Base-by-base conservation (phyloP, 1,140 invertebrate species). In the Drosophila punjabiensis region DNA sequence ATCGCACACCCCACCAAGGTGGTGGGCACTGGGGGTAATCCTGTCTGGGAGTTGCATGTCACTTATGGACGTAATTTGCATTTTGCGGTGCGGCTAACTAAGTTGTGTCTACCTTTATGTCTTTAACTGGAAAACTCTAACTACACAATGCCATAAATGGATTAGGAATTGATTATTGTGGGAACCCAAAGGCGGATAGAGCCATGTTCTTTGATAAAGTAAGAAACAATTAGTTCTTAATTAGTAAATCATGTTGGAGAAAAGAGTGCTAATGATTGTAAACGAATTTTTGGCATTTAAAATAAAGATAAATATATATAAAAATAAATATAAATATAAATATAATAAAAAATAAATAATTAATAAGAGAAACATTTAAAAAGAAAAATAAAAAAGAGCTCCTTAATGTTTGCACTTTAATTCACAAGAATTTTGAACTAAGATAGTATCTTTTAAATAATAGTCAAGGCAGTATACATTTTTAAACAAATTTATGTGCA, bases 51-150 rank as follows among this genome's bases (percentile, higher is more conserved):
- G 68, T 74, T 52, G 20, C 56, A 47, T 71, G 68, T 71, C 47
- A 73, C 68, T 53, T 39, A 30, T 74, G 47, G 55, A 61, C 37
- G 55, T 16, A 74, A 74, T 74, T 74, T 74, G 70, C 70, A 74
- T 74, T 74, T 74, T 52, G 33, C 30, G 56, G 20, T 30, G 70
- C 45, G 37, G 30, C 68, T 33, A 61, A 52, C 68, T 43, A 52
- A 39, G 35, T 60, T 18, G 56, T 33, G 56, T 60, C 30, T 45
- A 35, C 33, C 67, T 60, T 13, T 18, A 35, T 24, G 48, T 71
- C 68, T 68, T 68, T 43, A 37, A 28, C 55, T 35, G 55, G 37
- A 30, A 18, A 20, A 32, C 48, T 5, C 30, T 14, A 43, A 50
- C 63, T 28, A 20, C 47, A 68, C 32, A 71, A 47, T 69, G 64